Evolutionary conservation across 2,888 invertebrate genomes (phyloP).

Genomic region (Agonopterix arenella): DNA sequence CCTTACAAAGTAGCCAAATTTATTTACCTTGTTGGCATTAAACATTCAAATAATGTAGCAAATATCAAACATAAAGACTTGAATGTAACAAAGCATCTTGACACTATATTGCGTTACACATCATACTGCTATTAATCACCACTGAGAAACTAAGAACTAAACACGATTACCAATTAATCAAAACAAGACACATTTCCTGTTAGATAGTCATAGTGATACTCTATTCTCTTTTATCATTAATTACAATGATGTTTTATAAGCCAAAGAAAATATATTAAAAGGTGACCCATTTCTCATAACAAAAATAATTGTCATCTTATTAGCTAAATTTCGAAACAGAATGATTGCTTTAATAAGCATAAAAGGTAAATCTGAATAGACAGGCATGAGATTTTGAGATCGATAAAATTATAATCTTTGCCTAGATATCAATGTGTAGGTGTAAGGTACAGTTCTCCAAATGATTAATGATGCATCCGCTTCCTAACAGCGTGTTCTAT

Average conservation of each 20-base stretch:
- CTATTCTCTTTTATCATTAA: no score
- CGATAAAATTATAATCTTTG: conserved; percentile 15
- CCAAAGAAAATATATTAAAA: no score
- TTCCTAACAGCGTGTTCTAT: conserved; percentile 50
- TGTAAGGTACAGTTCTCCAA: conserved; percentile 29
- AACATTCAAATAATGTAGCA: no score
- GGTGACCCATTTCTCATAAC: no score
- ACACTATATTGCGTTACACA: no score
- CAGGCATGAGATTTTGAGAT: background rate
- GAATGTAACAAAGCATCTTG: no score
- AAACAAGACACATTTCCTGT: conserved; percentile 1
- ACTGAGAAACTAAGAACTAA: conserved; percentile 2
- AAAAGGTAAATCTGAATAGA: background rate
- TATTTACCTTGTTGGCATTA: no score
- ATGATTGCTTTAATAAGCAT: background rate
- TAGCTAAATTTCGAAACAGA: background rate
- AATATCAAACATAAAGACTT: no score
- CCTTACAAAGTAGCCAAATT: no score
- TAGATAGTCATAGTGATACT: background rate
- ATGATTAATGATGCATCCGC: conserved; percentile 66
- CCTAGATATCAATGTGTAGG: conserved; percentile 13
- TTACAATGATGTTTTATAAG: no score
- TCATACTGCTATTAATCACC: conserved; percentile 1
- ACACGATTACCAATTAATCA: conserved; percentile 3
- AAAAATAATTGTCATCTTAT: no score